These are phyloP conservation scores for Orthosia cruda DNA, from an alignment of 2,888 invertebrate genomes.

Conservation along the genomic window DNA sequence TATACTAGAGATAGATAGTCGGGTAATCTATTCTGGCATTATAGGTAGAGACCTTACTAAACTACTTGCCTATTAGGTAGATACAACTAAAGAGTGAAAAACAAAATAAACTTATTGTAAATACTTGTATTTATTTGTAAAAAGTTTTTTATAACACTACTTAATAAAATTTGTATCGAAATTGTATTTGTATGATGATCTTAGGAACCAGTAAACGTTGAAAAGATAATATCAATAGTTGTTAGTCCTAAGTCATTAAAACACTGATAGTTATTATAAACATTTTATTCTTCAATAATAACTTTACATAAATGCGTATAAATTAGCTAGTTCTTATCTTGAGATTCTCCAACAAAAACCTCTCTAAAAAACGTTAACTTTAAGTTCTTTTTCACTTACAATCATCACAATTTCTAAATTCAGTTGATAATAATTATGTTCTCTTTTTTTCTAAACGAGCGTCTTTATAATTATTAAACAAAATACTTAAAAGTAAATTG, in stretches of 20 bases:
- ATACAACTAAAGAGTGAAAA: too few species aligned
- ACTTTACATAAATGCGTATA: slow-evolving; percentile 54
- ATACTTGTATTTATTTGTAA: too few species aligned
- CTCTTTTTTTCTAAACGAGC: neutral
- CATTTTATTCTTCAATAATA: slow-evolving; percentile 62
- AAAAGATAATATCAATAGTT: too few species aligned
- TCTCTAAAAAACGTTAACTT: slow-evolving; percentile 15
- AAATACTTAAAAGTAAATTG: slow-evolving; percentile 12
- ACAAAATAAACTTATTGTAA: too few species aligned
- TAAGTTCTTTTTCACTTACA: slow-evolving; percentile 3
- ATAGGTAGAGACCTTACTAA: too few species aligned
- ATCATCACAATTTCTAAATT: slow-evolving; percentile 10
- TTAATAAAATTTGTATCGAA: too few species aligned
- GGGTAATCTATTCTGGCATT: too few species aligned
- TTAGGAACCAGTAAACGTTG: too few species aligned
- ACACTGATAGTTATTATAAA: slow-evolving; percentile 28
- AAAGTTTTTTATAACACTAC: too few species aligned
- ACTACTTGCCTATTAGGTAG: too few species aligned
- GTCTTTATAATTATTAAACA: neutral
- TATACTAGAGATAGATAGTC: too few species aligned
- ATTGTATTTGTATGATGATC: too few species aligned
- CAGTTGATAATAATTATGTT: slow-evolving; percentile 37
- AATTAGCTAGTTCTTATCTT: slow-evolving; percentile 32
- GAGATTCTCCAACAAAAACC: slow-evolving; percentile 57
- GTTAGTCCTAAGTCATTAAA: slow-evolving; percentile 1